Percentiles rank a stretch among this genome's conserved stretches.
Conservation (phyloP, 2,113 vertebrate species). For the Cynoglossus semilaevis region DNA sequence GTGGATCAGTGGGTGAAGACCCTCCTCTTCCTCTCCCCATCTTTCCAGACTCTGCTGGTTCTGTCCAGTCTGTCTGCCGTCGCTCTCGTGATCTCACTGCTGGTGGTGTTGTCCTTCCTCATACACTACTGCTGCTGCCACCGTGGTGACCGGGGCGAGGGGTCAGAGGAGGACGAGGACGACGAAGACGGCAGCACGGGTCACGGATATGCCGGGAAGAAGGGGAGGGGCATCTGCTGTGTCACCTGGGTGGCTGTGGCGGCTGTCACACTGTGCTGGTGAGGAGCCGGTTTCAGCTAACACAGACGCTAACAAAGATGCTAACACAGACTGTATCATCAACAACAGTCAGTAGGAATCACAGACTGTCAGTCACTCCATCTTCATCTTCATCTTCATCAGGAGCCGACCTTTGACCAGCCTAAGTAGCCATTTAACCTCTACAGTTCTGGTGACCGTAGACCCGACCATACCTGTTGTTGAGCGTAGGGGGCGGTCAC, state of each 20-base stretch:
- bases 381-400: constrained; percentile 45
- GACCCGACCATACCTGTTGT: too few relatives aligned
- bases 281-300: constrained; percentile 47
- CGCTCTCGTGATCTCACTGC: constrained; percentile 83
- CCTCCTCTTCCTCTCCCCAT: neutral
- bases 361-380: constrained; percentile 18
- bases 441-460: too few relatives aligned
- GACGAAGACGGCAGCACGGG: constrained; percentile 76
- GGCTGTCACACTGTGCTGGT: constrained; percentile 88
- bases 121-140: constrained; percentile 88
- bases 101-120: constrained; percentile 87
- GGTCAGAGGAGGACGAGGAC: constrained; percentile 81
- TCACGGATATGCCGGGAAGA: constrained; percentile 77
- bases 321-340: too few relatives aligned
- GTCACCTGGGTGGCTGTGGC: constrained; percentile 89
- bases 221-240: constrained; percentile 83
- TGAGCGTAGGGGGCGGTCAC: too few relatives aligned
- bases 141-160: constrained; percentile 73
- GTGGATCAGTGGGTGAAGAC: constrained; percentile 1
- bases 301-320: too few relatives aligned
- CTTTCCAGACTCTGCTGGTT: constrained; percentile 83
- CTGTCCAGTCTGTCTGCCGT: constrained; percentile 85
- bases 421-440: too few relatives aligned
- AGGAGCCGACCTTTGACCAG: too few relatives aligned
- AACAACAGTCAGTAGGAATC: constrained; percentile 28